Percentiles rank a stretch among this genome's conserved stretches.
Conservation (phyloP, 2,888 invertebrate species). For the Ypsolopha sequella region DNA sequence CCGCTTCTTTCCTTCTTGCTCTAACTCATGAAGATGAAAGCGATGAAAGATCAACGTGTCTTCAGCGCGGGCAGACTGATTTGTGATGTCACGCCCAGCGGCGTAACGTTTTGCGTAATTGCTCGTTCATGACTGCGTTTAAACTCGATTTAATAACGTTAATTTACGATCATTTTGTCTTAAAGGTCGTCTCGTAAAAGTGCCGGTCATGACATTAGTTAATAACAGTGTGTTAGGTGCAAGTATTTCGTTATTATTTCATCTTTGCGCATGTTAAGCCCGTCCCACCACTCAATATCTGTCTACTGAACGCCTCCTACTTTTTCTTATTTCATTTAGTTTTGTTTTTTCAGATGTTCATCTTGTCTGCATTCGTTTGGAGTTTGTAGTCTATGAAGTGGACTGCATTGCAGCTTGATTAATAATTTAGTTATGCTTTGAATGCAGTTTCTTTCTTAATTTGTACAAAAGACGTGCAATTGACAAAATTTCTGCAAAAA, state of each 20-base stretch:
- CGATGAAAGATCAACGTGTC: constrained; percentile 45
- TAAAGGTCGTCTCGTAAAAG: constrained; percentile 55
- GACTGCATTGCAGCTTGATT: constrained; percentile 65
- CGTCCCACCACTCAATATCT: constrained; percentile 71
- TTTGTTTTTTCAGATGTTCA: constrained; percentile 46
- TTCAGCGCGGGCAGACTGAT: constrained; percentile 61
- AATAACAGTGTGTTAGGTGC: constrained; percentile 33
- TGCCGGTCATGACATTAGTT: constrained; percentile 45
- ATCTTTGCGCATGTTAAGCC: constrained; percentile 68
- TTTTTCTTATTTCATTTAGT: constrained; percentile 65
- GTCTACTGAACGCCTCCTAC: constrained; percentile 66
- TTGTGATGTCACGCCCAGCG: constrained; percentile 71
- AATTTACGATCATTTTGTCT: constrained; percentile 53
- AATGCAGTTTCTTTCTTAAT: neutral
- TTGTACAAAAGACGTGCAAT: neutral
- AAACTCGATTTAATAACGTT: constrained; percentile 65
- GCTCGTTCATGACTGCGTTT: constrained; percentile 52
- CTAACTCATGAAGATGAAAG: constrained; percentile 21
- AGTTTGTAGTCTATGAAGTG: constrained; percentile 31
- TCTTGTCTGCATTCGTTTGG: constrained; percentile 57
- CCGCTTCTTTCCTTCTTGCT: constrained; percentile 32
- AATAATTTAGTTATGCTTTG: constrained; percentile 36
- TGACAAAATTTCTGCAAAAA: no score
- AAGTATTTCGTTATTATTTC: constrained; percentile 40
- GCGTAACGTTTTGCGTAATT: constrained; percentile 71